Evolutionary conservation across 2,113 vertebrate genomes (phyloP).

Genomic region (Todiramphus chloris): DNA sequence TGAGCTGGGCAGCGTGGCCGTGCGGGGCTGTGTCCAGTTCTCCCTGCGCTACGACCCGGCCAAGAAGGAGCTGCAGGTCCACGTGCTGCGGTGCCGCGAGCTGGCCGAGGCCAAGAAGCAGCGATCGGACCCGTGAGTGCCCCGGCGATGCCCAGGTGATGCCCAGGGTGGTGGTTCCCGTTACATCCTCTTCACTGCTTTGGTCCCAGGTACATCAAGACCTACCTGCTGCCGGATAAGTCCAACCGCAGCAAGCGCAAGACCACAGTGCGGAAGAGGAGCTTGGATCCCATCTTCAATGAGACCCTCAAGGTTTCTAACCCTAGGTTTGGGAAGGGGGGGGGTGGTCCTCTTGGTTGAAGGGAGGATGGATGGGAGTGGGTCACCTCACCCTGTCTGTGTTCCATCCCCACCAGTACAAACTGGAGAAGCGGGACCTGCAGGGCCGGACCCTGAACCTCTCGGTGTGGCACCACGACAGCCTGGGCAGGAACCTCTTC

Average conservation of each 20-base stretch:
- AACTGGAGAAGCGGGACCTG: slow-evolving; percentile 83
- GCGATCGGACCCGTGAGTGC: slow-evolving; percentile 90
- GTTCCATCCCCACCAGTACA: slow-evolving; percentile 78
- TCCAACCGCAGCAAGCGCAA: slow-evolving; percentile 91
- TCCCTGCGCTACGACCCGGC: slow-evolving; percentile 81
- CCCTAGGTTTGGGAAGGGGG: background rate
- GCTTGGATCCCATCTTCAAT: slow-evolving; percentile 89
- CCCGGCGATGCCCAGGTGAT: accelerated
- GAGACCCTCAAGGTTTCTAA: slow-evolving; percentile 85
- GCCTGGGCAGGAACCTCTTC: slow-evolving; percentile 89
- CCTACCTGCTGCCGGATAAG: slow-evolving; percentile 93
- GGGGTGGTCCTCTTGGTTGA: accelerated
- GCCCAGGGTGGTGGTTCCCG: accelerated
- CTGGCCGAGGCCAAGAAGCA: slow-evolving; percentile 85
- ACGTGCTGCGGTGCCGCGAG: slow-evolving; percentile 86
- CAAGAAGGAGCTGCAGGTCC: slow-evolving; percentile 82
- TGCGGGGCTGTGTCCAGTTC: slow-evolving; percentile 87
- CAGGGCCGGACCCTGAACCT: slow-evolving; percentile 86
- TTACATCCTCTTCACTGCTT: accelerated
- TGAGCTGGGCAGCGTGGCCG: slow-evolving; percentile 82
- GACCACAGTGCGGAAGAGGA: slow-evolving; percentile 88
- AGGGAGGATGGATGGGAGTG: accelerated
- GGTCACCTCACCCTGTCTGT: background rate
- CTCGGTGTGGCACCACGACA: slow-evolving; percentile 93
- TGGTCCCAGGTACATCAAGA: slow-evolving; percentile 88